Percentiles rank a stretch among this genome's conserved stretches.
Conservation (phyloP, 2,888 invertebrate genomes). For the Chymomyza caudatula region DNA sequence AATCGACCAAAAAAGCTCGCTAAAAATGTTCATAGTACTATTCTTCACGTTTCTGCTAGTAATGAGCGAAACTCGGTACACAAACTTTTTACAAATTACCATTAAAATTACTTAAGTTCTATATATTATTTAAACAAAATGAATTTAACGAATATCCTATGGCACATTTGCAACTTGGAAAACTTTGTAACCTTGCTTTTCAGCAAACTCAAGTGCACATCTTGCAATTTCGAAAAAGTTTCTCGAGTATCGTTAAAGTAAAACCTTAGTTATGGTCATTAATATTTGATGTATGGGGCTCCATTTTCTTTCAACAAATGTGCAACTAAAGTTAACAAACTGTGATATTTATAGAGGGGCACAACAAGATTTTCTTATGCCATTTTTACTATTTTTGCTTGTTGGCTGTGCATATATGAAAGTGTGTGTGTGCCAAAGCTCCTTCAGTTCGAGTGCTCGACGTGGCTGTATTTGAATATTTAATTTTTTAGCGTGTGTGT, state of each 20-base stretch:
- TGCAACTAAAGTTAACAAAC: background rate
- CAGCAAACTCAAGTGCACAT: background rate
- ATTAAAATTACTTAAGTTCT: too few species aligned
- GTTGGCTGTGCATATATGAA: slow-evolving; percentile 5
- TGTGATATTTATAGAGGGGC: background rate
- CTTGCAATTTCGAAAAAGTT: background rate
- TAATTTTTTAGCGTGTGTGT: slow-evolving; percentile 60
- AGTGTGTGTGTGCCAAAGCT: slow-evolving; percentile 16
- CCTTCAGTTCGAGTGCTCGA: slow-evolving; percentile 50
- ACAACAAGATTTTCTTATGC: background rate
- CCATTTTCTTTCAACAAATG: background rate
- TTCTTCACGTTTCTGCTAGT: too few species aligned
- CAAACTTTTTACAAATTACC: too few species aligned
- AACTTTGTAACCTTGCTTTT: background rate
- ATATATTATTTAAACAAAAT: too few species aligned
- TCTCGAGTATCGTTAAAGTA: background rate
- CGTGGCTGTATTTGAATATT: slow-evolving; percentile 60
- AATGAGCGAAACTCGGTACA: too few species aligned
- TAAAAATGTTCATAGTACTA: too few species aligned
- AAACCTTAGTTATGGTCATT: background rate
- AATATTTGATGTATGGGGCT: background rate
- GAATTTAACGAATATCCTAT: too few species aligned
- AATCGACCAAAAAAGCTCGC: too few species aligned
- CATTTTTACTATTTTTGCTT: background rate
- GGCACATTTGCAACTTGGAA: background rate